Conservation (phyloP, 2,888 invertebrate species). For the Rhagonycha lutea region DNA sequence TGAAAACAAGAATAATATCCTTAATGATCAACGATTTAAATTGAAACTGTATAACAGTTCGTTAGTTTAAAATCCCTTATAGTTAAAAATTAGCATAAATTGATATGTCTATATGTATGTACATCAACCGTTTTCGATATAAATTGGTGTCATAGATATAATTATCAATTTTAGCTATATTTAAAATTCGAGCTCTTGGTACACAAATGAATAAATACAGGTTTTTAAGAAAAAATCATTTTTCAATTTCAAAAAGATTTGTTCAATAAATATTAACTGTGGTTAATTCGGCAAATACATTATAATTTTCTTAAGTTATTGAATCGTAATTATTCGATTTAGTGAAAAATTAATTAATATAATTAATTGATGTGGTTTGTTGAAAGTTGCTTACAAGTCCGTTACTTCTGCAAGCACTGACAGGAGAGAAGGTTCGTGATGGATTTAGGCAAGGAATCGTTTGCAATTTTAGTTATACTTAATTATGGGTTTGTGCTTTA, state of each 20-base stretch:
- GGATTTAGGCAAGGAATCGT: not conserved
- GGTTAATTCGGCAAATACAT: not conserved
- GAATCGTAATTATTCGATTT: not conserved
- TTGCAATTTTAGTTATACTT: not conserved
- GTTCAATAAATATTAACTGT: not conserved
- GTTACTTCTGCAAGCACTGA: not conserved
- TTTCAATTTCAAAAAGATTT: not conserved
- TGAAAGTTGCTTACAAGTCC: not conserved
- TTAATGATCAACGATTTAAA: not conserved
- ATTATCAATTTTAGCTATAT: not conserved
- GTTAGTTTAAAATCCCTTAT: not conserved
- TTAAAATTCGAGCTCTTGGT: not conserved
- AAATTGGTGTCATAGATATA: conserved; percentile 4
- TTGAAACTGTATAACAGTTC: conserved; percentile 8
- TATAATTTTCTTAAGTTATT: not conserved
- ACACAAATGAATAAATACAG: not conserved
- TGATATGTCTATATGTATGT: conserved; percentile 11
- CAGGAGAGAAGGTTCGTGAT: not conserved
- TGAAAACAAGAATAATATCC: not conserved
- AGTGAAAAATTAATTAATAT: not conserved
- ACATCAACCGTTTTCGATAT: not conserved
- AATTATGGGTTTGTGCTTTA: not conserved
- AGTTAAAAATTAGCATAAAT: conserved; percentile 10
- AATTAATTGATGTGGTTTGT: not conserved
- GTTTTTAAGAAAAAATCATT: not conserved